Conservation (phyloP, 1,140 invertebrate genomes). For the Drosophila persimilis region DNA sequence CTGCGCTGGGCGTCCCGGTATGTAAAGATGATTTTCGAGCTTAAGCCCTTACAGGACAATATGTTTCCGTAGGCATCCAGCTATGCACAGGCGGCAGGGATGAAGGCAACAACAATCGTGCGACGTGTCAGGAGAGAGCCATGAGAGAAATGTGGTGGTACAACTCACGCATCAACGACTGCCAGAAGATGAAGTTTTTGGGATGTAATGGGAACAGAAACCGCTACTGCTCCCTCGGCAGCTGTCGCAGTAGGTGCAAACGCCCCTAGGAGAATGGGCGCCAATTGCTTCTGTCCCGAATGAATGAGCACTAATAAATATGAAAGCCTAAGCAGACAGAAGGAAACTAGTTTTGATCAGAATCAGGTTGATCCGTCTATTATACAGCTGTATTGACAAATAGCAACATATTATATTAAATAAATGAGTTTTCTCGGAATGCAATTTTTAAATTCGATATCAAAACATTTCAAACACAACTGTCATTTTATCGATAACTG, state of each 20-base stretch:
- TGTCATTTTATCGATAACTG: slow-evolving; percentile 12
- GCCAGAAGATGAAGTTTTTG: not conserved
- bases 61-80: not conserved
- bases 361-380: too few relatives aligned
- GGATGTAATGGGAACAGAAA: slow-evolving; percentile 20
- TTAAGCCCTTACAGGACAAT: not conserved
- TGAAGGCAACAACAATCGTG: not conserved
- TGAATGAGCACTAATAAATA: too few relatives aligned
- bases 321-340: too few relatives aligned
- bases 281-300: too few relatives aligned
- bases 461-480: slow-evolving; percentile 30
- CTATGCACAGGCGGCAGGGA: not conserved
- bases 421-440: too few relatives aligned
- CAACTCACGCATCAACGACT: slow-evolving; percentile 6
- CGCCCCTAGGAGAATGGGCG: too few relatives aligned
- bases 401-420: too few relatives aligned
- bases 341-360: too few relatives aligned
- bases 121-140: not conserved
- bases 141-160: slow-evolving; percentile 22
- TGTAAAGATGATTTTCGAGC: not conserved
- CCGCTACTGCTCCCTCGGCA: slow-evolving; percentile 7
- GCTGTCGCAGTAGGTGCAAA: too few relatives aligned
- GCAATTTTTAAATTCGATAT: slow-evolving; percentile 2
- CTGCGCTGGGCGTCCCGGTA: slow-evolving; percentile 9
- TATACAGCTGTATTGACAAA: too few relatives aligned